Evolutionary conservation across 2,888 invertebrate genomes (phyloP), one percentile per base, ranked within the genome.

Genomic region (Brachylomia viminalis): DNA sequence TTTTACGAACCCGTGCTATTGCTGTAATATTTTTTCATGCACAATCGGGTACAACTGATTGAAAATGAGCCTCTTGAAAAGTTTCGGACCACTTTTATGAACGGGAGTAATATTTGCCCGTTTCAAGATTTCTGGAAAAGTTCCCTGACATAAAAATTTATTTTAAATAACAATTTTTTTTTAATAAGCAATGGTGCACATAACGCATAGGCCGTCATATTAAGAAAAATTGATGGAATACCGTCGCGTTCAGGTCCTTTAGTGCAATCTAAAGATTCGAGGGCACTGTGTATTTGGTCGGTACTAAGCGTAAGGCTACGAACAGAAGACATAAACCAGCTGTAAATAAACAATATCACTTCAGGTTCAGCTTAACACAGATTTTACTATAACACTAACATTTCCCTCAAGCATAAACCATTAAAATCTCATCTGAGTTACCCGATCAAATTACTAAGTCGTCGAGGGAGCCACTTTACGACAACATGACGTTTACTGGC

Each of bases 401-500:
- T 81, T 54, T 54, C 30, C 42, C 38, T n/a, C 20, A 23, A 74
- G 20, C 49, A 54, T 30, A 49, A 58, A 71, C 67, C 30, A 49
- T 64, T 58, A 59, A 70, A 78, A 80, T 49, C 38, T 71, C 30
- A 23, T 33, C 62, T 11, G 20, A 62, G 59, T 71, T 62, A 61
- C 23, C 38, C 52, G 52, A 73, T 47, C 75, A 76, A 75, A 86
- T 73, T 65, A 73, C 70, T 38, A 42, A 68, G 65, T 74, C 78
- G 75, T 75, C 74, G 59, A 47, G 72, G 69, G 61, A 45, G 66
- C 49, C 56, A n/a, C 62, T 84, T 84, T 77, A 86, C 65, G 74
- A 66, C 20, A 15, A 30, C 54, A 23, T 61, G 52, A 58, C 66
- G 62, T 64, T 71, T 49, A 70, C 49, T 59, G 62, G 62, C n/a